A percentile compares a stretch with the other conserved stretches of the same genome.
phyloP scores from a whole-genome alignment of 1,140 invertebrate genomes.

The Sweltsa coloradensis region DNA sequence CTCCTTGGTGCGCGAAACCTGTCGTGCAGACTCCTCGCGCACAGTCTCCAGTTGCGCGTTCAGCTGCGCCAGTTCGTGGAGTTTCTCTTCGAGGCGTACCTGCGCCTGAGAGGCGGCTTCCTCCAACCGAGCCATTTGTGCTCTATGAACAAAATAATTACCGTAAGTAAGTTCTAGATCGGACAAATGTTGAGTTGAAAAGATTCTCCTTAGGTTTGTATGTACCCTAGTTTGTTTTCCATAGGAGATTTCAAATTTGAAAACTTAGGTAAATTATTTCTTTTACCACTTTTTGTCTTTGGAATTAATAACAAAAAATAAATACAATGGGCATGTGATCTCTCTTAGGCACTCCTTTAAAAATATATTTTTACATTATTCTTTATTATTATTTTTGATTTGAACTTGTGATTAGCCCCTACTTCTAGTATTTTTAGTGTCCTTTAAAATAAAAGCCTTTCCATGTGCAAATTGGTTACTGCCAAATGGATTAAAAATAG shows the following conservation, averaged over 20 bases:
- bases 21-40: constrained; percentile 55
- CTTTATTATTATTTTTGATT: not conserved
- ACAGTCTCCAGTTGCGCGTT: constrained; percentile 51
- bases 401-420: too few relatives aligned
- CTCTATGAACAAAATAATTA: not conserved
- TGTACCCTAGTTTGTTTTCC: not conserved
- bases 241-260: not conserved
- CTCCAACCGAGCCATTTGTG: constrained; percentile 25
- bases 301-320: not conserved
- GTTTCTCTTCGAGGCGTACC: constrained; percentile 29
- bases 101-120: constrained; percentile 25
- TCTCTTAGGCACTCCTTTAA: not conserved
- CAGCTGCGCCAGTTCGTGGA: constrained; percentile 40
- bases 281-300: not conserved
- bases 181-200: not conserved
- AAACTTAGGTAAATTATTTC: too few relatives aligned
- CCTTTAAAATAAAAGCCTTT: too few relatives aligned
- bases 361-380: not conserved
- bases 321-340: too few relatives aligned
- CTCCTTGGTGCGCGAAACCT: constrained; percentile 51
- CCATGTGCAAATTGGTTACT: too few relatives aligned
- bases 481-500: too few relatives aligned
- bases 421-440: too few relatives aligned
- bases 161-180: not conserved
- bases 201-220: not conserved